Conservation (phyloP, 2,113 vertebrate species). For the Indicator indicator region DNA sequence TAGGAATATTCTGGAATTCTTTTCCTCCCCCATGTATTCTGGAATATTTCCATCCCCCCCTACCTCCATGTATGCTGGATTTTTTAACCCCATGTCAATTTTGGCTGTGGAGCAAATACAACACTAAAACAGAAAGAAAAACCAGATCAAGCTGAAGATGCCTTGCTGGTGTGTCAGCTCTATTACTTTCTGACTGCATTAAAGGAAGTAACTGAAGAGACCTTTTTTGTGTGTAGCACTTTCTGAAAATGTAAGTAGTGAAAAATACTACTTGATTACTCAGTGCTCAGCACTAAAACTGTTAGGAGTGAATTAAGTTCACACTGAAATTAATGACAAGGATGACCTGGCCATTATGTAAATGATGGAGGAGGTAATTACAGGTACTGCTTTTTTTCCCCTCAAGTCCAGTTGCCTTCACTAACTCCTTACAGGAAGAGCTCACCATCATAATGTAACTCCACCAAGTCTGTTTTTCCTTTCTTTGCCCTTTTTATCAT, state of each 20-base stretch:
- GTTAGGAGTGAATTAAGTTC: not conserved
- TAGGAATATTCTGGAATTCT: not conserved
- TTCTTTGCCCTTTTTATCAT: not conserved
- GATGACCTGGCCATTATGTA: not conserved
- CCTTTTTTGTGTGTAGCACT: not conserved
- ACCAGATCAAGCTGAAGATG: not conserved
- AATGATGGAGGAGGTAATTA: constrained; percentile 10
- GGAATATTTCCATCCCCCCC: too few relatives aligned
- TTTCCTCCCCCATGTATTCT: not conserved
- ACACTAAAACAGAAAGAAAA: not conserved
- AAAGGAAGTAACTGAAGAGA: not conserved
- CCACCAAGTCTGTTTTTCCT: constrained; percentile 66
- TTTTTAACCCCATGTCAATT: not conserved
- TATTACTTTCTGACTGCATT: not conserved
- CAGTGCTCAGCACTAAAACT: not conserved
- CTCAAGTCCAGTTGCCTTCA: constrained; percentile 43
- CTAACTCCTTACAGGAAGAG: constrained; percentile 60
- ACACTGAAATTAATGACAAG: not conserved
- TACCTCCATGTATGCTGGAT: too few relatives aligned
- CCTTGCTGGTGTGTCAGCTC: not conserved
- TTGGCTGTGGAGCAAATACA: not conserved
- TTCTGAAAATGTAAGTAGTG: not conserved
- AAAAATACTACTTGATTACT: not conserved
- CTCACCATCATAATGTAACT: constrained; percentile 69
- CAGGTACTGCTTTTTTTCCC: constrained; percentile 60